These are phyloP conservation scores for Leucoraja ocellata DNA, from an alignment of 2,797 vertebrate genomes.

Conservation along the genomic window DNA sequence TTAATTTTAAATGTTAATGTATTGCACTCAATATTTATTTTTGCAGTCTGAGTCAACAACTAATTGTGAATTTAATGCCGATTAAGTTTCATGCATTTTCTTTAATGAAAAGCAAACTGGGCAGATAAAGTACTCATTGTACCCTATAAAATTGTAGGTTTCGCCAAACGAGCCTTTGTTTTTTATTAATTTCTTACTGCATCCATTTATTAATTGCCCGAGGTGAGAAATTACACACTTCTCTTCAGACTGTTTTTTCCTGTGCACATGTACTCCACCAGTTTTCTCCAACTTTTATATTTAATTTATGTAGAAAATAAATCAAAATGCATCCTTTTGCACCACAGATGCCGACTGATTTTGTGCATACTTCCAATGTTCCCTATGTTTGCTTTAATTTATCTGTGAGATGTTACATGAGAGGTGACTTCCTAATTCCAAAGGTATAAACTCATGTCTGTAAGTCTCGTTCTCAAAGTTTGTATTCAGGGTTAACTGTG, in stretches of 20 bases:
- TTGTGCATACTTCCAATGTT: neutral
- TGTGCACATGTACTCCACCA: neutral
- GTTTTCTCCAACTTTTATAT: neutral
- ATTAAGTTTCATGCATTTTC: neutral
- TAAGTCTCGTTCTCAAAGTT: neutral
- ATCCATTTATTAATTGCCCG: neutral
- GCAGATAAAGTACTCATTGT: neutral
- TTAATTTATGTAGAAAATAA: neutral
- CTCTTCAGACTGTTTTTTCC: neutral
- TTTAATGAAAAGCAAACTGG: neutral
- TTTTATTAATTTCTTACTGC: neutral
- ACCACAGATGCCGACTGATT: neutral
- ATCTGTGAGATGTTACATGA: neutral
- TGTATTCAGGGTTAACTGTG: constrained; percentile 7
- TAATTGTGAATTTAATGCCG: neutral
- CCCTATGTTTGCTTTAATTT: neutral
- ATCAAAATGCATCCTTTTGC: neutral
- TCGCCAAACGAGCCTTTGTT: neutral
- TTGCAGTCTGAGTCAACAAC: neutral
- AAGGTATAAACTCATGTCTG: neutral
- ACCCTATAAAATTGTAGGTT: neutral
- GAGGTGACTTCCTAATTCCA: neutral
- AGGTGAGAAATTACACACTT: neutral
- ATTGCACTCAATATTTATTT: neutral
- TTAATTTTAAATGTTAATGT: neutral